Evolutionary conservation across 2,113 vertebrate species (phyloP).

Genomic region (Cyphomyrus plagiostoma): DNA sequence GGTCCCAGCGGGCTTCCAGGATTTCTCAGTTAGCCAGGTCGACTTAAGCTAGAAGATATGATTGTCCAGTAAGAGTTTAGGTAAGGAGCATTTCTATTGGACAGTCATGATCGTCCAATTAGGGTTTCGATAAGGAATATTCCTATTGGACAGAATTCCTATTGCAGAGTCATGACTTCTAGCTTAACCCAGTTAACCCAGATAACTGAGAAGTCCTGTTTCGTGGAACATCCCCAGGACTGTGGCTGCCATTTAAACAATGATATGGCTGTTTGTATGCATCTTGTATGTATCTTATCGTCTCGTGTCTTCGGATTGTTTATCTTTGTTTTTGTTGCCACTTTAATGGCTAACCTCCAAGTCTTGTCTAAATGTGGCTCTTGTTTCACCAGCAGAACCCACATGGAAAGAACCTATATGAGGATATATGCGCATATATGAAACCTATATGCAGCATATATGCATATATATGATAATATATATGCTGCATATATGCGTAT

Average conservation of each 20-base stretch:
- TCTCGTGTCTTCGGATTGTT: background rate
- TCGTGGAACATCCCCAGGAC: background rate
- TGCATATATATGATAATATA: no score
- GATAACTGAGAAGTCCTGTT: background rate
- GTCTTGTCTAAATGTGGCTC: background rate
- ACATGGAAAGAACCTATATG: no score
- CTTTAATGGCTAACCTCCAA: background rate
- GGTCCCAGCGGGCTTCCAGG: background rate
- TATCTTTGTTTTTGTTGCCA: background rate
- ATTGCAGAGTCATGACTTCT: no score
- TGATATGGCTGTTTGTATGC: background rate
- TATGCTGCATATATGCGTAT: no score
- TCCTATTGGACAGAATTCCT: no score
- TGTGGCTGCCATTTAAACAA: background rate
- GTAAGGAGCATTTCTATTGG: no score
- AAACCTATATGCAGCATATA: no score
- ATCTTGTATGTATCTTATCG: background rate
- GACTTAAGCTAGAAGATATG: no score
- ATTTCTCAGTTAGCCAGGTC: background rate
- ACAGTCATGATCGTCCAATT: no score
- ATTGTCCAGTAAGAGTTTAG: no score
- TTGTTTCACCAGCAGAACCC: background rate
- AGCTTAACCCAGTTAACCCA: background rate
- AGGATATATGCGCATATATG: no score
- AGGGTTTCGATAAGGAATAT: no score